Conservation (phyloP, 1,140 invertebrate species). For the Ectropis grisescens region DNA sequence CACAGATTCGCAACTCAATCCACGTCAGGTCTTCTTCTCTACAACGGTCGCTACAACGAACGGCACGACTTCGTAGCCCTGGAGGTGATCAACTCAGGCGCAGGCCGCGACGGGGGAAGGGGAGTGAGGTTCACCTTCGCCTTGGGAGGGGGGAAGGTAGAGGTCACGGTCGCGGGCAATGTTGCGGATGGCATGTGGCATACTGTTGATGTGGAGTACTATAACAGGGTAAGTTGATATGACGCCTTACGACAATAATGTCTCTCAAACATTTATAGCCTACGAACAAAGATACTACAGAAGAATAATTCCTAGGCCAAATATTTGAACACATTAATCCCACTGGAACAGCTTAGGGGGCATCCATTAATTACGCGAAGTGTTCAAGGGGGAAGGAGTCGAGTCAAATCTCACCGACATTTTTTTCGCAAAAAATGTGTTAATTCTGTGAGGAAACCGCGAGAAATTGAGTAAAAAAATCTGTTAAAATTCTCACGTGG, state of each 20-base stretch:
- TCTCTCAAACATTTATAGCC: slow-evolving; percentile 1
- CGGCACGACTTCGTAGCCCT: slow-evolving; percentile 95
- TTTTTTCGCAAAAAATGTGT: too few species aligned
- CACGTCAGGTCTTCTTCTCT: slow-evolving; percentile 87
- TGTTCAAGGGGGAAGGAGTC: too few species aligned
- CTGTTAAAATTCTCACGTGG: too few species aligned
- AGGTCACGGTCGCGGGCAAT: slow-evolving; percentile 79
- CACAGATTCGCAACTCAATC: slow-evolving; percentile 90
- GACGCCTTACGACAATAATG: slow-evolving; percentile 1
- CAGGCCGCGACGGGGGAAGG: slow-evolving; percentile 73
- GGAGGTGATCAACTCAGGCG: slow-evolving; percentile 81
- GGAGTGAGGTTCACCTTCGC: slow-evolving; percentile 92
- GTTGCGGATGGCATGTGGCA: slow-evolving; percentile 96
- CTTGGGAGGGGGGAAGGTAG: slow-evolving; percentile 82
- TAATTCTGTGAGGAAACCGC: too few species aligned
- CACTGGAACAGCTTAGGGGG: too few species aligned
- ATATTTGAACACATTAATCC: too few species aligned
- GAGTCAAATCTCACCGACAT: too few species aligned
- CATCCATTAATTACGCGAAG: too few species aligned
- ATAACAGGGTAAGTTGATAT: slow-evolving; percentile 82
- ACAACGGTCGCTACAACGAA: slow-evolving; percentile 97
- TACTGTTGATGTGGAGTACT: slow-evolving; percentile 88
- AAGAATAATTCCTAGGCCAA: too few species aligned
- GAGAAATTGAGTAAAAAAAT: too few species aligned
- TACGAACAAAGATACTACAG: too few species aligned